Base-by-base conservation (phyloP, 2,113 vertebrate genomes). In the Oryzias javanicus region DNA sequence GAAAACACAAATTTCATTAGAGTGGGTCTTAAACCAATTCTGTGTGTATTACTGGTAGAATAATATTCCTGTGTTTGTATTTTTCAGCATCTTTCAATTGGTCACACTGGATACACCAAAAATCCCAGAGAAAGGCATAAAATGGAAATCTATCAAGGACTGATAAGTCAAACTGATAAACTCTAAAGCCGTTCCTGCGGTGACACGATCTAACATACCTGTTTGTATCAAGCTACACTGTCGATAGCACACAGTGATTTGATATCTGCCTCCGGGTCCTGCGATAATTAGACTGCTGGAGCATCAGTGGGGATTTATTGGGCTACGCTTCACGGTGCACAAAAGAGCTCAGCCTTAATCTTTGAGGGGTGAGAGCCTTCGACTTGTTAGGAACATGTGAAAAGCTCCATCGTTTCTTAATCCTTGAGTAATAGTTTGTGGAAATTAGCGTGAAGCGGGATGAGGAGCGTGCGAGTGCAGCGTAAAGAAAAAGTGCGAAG, bases 261-360 rank as follows among this genome's bases (percentile, higher is more conserved):
- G 85, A 89, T 86, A 80, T 86, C 71, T 80, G 79, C 83, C 84
- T 85, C 70, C 0, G 62, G 78, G 72, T 74, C 74, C 76, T 76
- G 74, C 84, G 88, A 86, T 89, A 86, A 90, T 89, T 89, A 84
- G 84, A 84, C 81, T 49, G 67, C 58, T 42, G 24, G 65, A 74
- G 64, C 85, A 86, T 88, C 84, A 79, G 82, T 88, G 70, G 78
- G 76, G 84, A 90, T 83, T 84, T 86, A 86, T 85, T 69, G 82
- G 79, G 62, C 65, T 77, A 69, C 55, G 54, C 82, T 83, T 64
- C 52, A 73, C 53, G 45, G 81, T 79, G 83, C 79, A 86, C 78
- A 83, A 82, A 82, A 81, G 68, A 73, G 64, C 65, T 67, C 55
- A 75, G 57, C 79, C 85, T 80, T 88, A 86, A 86, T 89, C 88